These are phyloP conservation scores for Taenioides sp. DNA, from an alignment of 2,797 vertebrate species.

Conservation along the genomic window DNA sequence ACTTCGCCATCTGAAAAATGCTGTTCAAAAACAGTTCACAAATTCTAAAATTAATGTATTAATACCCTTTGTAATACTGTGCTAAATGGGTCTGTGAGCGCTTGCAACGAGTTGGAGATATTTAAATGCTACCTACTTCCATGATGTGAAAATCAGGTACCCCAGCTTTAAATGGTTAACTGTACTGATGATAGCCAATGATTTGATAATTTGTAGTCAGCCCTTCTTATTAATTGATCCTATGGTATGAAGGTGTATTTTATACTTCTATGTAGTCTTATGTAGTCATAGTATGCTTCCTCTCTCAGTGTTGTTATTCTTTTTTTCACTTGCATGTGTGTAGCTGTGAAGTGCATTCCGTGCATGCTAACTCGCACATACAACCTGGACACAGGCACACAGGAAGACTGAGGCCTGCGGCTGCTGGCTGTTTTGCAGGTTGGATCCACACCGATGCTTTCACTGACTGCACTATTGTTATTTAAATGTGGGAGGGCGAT, in stretches of 20 bases:
- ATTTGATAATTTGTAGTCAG: neutral
- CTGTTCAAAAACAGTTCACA: too few species aligned
- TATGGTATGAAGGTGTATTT: neutral
- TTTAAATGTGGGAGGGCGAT: conserved; percentile 77
- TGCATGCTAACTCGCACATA: conserved; percentile 19
- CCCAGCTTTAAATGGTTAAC: neutral
- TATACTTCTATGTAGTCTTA: neutral
- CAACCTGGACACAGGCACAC: conserved; percentile 28
- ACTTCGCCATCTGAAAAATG: too few species aligned
- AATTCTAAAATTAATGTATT: too few species aligned
- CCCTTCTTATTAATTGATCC: neutral
- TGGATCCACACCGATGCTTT: conserved; percentile 75
- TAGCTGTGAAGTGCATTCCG: conserved; percentile 25
- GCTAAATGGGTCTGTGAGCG: too few species aligned
- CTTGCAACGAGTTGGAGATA: too few species aligned
- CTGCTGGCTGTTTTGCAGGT: conserved; percentile 68
- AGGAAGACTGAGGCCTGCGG: conserved; percentile 47
- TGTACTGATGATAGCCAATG: neutral
- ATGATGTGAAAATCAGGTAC: too few species aligned
- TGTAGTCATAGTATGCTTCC: neutral
- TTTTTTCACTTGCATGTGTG: conserved; percentile 25
- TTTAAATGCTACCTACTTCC: too few species aligned
- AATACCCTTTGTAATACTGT: too few species aligned
- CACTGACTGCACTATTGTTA: conserved; percentile 75
- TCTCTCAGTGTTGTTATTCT: conserved; percentile 15